These are phyloP conservation scores for Bergia sp. DNA, from an alignment of 92 coral and sea anemone genomes.

Conservation along the genomic window DNA sequence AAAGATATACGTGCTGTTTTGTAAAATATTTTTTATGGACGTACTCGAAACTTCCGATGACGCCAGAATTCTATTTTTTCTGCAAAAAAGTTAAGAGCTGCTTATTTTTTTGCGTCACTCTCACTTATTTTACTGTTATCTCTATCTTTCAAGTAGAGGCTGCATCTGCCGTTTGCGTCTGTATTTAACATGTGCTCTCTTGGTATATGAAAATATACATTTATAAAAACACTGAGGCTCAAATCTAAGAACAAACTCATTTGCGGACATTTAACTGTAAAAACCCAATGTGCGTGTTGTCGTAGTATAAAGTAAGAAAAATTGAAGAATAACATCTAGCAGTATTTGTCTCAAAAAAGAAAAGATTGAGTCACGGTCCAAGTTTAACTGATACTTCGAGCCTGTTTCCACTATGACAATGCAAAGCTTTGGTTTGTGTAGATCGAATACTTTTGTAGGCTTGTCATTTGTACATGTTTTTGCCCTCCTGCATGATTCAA, in stretches of 20 bases:
- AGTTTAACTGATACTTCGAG: background rate
- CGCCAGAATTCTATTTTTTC: conserved; percentile 1
- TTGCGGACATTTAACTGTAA: background rate
- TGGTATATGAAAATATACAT: too few relatives aligned
- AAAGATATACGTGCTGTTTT: background rate
- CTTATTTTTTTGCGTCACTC: background rate
- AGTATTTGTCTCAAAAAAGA: background rate
- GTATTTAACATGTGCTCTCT: background rate
- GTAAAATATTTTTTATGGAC: background rate
- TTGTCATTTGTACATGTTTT: too few relatives aligned
- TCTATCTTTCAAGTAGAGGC: background rate
- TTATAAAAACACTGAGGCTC: background rate
- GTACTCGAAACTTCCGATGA: background rate
- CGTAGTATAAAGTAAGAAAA: too few relatives aligned
- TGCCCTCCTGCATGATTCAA: too few relatives aligned
- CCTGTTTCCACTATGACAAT: too few relatives aligned
- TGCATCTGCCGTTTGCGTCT: background rate
- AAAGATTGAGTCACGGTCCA: background rate
- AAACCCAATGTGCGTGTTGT: background rate
- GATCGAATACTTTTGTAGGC: too few relatives aligned
- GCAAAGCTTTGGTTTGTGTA: too few relatives aligned
- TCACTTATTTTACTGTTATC: background rate
- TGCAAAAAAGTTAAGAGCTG: background rate
- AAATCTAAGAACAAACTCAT: too few relatives aligned
- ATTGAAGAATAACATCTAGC: background rate